A percentile compares a stretch with the other conserved stretches of the same genome.
phyloP scores from a whole-genome alignment of 64 coral and sea anemone genomes.

The Astreopora myriophthalma region DNA sequence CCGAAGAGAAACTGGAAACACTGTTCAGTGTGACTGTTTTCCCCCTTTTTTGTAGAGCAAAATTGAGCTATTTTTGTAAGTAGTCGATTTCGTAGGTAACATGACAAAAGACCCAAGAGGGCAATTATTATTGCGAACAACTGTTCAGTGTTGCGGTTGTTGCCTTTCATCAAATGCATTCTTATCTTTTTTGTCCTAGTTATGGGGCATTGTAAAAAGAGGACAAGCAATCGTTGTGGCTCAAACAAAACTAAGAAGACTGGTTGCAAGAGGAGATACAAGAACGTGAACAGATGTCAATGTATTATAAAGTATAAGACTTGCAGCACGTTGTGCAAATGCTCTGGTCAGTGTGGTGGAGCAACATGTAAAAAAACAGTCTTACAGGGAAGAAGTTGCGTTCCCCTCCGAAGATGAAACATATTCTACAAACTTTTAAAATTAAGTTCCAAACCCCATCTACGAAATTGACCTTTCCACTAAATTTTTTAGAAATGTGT shows the following conservation, averaged over 20 bases:
- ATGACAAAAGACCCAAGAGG: too few relatives aligned
- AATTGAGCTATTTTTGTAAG: too few relatives aligned
- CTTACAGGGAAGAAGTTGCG: background rate
- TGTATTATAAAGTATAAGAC: constrained; percentile 7
- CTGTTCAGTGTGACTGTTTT: too few relatives aligned
- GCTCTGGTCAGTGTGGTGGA: background rate
- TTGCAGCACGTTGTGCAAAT: constrained; percentile 5
- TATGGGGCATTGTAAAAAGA: background rate
- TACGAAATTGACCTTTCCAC: background rate
- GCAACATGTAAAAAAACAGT: background rate
- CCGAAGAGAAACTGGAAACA: too few relatives aligned
- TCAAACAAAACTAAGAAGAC: background rate
- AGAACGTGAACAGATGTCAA: background rate
- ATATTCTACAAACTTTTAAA: background rate
- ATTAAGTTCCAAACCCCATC: background rate
- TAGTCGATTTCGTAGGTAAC: too few relatives aligned
- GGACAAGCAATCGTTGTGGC: background rate
- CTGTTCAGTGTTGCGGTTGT: too few relatives aligned
- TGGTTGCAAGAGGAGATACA: background rate
- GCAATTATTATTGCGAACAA: too few relatives aligned
- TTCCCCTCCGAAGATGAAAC: background rate
- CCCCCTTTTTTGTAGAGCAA: too few relatives aligned
- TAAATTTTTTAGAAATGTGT: background rate
- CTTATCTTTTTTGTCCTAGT: background rate
- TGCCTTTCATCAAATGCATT: too few relatives aligned